Evolutionary conservation across 2,797 vertebrate genomes (phyloP), one percentile per base, ranked within the genome.

Genomic region (Urocyon cinereoargenteus): DNA sequence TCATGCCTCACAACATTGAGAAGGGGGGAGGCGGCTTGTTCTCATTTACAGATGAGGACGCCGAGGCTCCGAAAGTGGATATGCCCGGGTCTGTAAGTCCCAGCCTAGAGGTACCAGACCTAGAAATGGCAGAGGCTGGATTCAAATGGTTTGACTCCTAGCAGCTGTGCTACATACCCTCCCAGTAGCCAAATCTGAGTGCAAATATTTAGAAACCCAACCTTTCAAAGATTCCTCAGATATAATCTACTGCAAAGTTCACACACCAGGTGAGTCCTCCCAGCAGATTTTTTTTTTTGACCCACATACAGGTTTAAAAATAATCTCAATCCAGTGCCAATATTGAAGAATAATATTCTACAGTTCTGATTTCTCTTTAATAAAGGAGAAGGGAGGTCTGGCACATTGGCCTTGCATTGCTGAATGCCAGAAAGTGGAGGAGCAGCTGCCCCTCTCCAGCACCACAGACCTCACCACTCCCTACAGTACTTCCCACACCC

Each of bases 171-270:
- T 14, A 0, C 28, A 31, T 24, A 40, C 57, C 51, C 31, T 62
- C 55, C 86, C 31, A 3, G 90, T 3, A 62, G 64, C 40, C 40
- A 73, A 61, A 82, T 40, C 73, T 31, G 53, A 88, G 91, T 15
- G 77, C 51, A 86, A 72, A 87, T 34, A 57, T 2, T 62, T 57
- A 75, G 78, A 53, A 77, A 57, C 8, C 62, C 82, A 21, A 86
- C 26, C 61, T 2, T 9, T 70, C 83, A 26, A 45, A 45, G 64
- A 31, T 26, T 22, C 62, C 28, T 70, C 18, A 68, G 31, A 75
- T 59, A 77, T 34, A 51, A 89, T 36, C 88, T 66, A 68, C 34
- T 12, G 21, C 83, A 53, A 92, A 91, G 85, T 62, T 77, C 86
- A 87, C 26, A n/a, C 4, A 49, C 51, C 68, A 31, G 21, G 24